Evolutionary conservation across 2,888 invertebrate genomes (phyloP).

Genomic region (Dioctria linearis): DNA sequence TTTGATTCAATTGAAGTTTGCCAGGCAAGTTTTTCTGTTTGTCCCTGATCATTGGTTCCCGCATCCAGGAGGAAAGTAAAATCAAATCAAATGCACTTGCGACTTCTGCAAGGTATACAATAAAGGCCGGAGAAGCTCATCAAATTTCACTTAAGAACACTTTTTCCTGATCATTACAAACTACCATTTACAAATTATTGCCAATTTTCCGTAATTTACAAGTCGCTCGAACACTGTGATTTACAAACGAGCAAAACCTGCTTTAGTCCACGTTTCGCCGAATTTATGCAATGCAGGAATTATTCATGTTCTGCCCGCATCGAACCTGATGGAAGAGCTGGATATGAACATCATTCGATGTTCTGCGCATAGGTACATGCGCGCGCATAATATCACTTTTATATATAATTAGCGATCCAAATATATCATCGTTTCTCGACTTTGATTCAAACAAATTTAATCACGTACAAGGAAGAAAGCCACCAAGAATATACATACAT

Average conservation of each 20-base stretch:
- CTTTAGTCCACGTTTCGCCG: constrained; percentile 4
- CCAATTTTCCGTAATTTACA: constrained; percentile 43
- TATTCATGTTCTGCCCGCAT: background rate
- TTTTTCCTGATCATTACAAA: constrained; percentile 42
- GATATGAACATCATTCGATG: background rate
- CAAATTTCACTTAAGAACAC: constrained; percentile 48
- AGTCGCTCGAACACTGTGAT: constrained; percentile 37
- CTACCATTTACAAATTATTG: constrained; percentile 38
- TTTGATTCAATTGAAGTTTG: constrained; percentile 1
- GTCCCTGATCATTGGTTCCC: constrained; percentile 10
- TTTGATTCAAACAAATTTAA: constrained; percentile 6
- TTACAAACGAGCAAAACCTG: constrained; percentile 47
- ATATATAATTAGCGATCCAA: constrained; percentile 23
- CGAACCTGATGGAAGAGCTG: constrained; percentile 4
- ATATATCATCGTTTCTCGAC: constrained; percentile 19
- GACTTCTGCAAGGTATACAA: background rate
- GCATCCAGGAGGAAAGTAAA: constrained; percentile 8
- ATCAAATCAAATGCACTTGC: background rate
- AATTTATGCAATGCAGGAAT: constrained; percentile 20
- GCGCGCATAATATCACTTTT: background rate
- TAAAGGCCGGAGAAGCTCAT: constrained; percentile 31
- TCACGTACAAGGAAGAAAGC: constrained; percentile 46
- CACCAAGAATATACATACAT: constrained; percentile 18
- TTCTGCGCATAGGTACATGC: background rate
- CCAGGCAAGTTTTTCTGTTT: constrained; percentile 2